phyloP scores from a whole-genome alignment of 1,140 invertebrate species.

The Lasioglossum albipes region DNA sequence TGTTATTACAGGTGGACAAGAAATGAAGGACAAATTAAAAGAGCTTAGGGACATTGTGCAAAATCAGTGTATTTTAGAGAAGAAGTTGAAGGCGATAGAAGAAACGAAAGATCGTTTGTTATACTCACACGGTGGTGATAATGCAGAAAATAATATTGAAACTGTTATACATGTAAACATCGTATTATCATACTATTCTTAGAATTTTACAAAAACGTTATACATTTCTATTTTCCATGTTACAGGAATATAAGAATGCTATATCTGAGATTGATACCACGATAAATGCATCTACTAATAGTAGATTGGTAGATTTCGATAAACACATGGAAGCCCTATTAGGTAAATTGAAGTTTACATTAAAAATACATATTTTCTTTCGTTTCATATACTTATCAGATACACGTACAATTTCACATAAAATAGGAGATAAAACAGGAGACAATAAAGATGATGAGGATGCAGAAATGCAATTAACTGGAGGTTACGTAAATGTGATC shows the following conservation, averaged over 20 bases:
- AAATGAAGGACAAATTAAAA: slow-evolving; percentile 31
- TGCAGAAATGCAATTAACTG: slow-evolving; percentile 66
- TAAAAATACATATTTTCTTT: neutral
- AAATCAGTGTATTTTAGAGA: slow-evolving; percentile 7
- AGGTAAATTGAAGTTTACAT: slow-evolving; percentile 46
- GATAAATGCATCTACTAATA: slow-evolving; percentile 33
- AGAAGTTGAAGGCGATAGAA: slow-evolving; percentile 9
- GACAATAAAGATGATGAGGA: slow-evolving; percentile 35
- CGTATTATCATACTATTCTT: neutral
- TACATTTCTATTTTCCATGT: slow-evolving; percentile 1
- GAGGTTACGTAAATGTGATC: slow-evolving; percentile 70
- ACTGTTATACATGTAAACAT: slow-evolving; percentile 31
- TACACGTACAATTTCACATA: slow-evolving; percentile 9
- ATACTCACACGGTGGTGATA: neutral
- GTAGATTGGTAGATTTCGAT: slow-evolving; percentile 52
- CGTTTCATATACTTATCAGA: neutral
- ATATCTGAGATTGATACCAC: slow-evolving; percentile 31
- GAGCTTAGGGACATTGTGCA: slow-evolving; percentile 46
- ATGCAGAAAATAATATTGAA: neutral
- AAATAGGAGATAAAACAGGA: neutral
- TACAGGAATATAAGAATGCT: slow-evolving; percentile 32
- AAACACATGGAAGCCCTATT: slow-evolving; percentile 51
- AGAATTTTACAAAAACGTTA: neutral
- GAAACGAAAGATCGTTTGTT: slow-evolving; percentile 28
- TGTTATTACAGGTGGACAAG: slow-evolving; percentile 26